phyloP scores from a whole-genome alignment of 2,113 vertebrate species.

The Nesoenas mayeri region DNA sequence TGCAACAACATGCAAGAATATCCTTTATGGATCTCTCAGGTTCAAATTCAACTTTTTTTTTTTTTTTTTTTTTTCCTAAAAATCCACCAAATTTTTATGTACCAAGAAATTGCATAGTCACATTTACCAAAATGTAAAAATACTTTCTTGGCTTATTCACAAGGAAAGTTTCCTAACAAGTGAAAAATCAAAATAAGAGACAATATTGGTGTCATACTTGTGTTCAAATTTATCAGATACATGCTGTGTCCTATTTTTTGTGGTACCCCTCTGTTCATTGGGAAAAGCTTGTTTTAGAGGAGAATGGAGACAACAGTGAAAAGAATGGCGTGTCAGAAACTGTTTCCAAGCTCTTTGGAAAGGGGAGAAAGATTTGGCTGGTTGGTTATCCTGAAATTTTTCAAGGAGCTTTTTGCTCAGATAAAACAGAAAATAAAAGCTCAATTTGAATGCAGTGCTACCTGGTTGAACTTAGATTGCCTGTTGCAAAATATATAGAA shows the following conservation, averaged over 20 bases:
- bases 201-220: not conserved
- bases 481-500: not conserved
- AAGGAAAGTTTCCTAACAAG: not conserved
- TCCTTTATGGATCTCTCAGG: not conserved
- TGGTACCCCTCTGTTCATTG: not conserved
- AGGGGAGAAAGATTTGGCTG: not conserved
- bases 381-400: not conserved
- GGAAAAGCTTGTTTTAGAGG: not conserved
- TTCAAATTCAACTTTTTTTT: not conserved
- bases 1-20: not conserved
- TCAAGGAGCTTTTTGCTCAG: not conserved
- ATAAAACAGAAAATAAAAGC: not conserved
- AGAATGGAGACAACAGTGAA: not conserved
- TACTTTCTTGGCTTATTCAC: not conserved
- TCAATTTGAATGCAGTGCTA: not conserved
- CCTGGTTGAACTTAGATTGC: not conserved
- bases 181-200: not conserved
- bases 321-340: not conserved
- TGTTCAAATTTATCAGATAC: not conserved
- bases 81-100: not conserved
- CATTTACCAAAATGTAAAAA: not conserved
- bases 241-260: not conserved
- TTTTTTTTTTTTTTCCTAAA: not conserved
- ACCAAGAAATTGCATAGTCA: not conserved
- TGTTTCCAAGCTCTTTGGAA: not conserved